A percentile compares a stretch with the other conserved stretches of the same genome.
phyloP scores from a whole-genome alignment of 1,140 invertebrate genomes.

The Leucophenga varia region DNA sequence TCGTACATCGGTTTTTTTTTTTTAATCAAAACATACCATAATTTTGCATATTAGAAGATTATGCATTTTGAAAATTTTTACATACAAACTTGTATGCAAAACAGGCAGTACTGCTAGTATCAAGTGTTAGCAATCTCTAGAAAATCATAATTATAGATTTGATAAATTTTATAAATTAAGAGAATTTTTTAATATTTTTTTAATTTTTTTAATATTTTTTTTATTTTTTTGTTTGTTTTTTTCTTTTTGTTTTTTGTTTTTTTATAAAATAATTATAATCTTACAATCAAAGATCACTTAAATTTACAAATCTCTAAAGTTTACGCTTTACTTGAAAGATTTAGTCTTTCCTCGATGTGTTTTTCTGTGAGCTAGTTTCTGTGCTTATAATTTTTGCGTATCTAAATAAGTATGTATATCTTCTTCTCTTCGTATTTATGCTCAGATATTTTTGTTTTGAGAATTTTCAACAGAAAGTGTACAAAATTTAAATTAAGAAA shows the following conservation, averaged over 20 bases:
- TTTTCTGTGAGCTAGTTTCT: slow-evolving; percentile 18
- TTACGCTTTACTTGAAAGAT: slow-evolving; percentile 38
- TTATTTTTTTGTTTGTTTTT: slow-evolving; percentile 15
- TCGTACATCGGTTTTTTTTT: too few relatives aligned
- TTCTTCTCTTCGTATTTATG: background rate
- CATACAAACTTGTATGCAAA: too few relatives aligned
- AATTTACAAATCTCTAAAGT: slow-evolving; percentile 56
- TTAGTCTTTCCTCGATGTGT: slow-evolving; percentile 43
- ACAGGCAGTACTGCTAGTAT: too few relatives aligned
- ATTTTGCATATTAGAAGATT: too few relatives aligned
- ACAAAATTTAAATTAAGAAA: background rate
- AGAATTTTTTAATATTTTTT: slow-evolving; percentile 14
- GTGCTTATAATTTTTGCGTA: too few relatives aligned
- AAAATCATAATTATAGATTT: too few relatives aligned
- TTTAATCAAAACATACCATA: too few relatives aligned
- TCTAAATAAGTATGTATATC: too few relatives aligned
- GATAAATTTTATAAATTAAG: too few relatives aligned
- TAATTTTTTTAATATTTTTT: slow-evolving; percentile 38
- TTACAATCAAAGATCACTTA: slow-evolving; percentile 57
- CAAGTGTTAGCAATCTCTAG: too few relatives aligned
- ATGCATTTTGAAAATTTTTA: too few relatives aligned
- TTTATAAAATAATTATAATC: slow-evolving; percentile 57
- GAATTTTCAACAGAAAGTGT: background rate
- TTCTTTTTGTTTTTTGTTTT: slow-evolving; percentile 41
- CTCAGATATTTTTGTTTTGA: background rate